Base-by-base conservation (phyloP, 2,797 vertebrate species). In the Anguilla pacifica region DNA sequence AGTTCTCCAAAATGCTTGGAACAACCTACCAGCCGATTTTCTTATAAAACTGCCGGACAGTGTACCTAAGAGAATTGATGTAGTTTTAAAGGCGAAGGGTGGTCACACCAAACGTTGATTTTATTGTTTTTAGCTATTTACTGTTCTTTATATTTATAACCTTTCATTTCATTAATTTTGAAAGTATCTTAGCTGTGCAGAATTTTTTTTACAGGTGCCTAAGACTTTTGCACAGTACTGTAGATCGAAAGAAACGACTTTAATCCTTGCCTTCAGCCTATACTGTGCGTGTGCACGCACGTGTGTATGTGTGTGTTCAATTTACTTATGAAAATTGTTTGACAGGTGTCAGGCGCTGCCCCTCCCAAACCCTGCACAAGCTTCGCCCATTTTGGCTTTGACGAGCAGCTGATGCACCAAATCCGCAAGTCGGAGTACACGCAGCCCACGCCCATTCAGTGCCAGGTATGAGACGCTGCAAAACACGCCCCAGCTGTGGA, bases 351-450 rank as follows among this genome's bases (percentile, higher is more conserved):
- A 0, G 99, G 99, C 86, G 99, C 99, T 85, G 98, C 97, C 79
- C 97, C 98, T 90, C 99, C 99, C 81, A 97, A 99, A 91, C 97
- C 97, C 85, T 96, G 94, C 83, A 99, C 98, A 89, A 99, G 99
- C 93, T 99, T 99, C 94, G 99, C 98, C 91, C 99, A 99, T 94
- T 99, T 99, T 90, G 95, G 95, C 31, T 99, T 99, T 91, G 98
- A 99, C 90, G 98, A 99, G 91, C 99, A 99, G 92, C 96, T 99
- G 72, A 98, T 99, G 98, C 98, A 99, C 93, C 97, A 98, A 90
- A 99, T 99, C 91, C 97, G 98, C 93, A 99, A 99, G 94, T 99
- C 99, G 0, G 99, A 99, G 90, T 99, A 98, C 91, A 99, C 98
- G 39, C 97, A 99, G 83, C 98, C 99, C 51, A 99, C 98, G 28